Evolutionary conservation across 2,888 invertebrate genomes (phyloP).

Genomic region (Polydesmus complanatus): DNA sequence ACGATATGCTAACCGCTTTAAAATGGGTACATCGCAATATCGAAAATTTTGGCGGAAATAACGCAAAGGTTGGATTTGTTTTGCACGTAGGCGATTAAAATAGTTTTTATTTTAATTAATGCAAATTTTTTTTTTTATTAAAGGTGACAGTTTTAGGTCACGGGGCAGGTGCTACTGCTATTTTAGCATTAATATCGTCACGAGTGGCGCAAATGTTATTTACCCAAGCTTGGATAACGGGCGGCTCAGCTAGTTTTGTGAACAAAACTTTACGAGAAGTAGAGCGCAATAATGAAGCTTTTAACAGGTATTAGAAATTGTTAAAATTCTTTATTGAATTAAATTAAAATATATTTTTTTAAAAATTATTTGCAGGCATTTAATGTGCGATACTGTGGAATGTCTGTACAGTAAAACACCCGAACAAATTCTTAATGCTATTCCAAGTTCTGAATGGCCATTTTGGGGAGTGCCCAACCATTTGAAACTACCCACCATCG

Average conservation of each 20-base stretch:
- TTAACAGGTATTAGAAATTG: slow-evolving; percentile 23
- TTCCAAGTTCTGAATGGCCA: slow-evolving; percentile 21
- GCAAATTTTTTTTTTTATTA: background rate
- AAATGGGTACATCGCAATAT: slow-evolving; percentile 71
- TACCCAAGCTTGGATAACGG: slow-evolving; percentile 53
- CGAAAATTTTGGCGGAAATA: slow-evolving; percentile 68
- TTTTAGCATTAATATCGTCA: slow-evolving; percentile 53
- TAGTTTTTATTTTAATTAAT: too few relatives aligned
- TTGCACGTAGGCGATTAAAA: too few relatives aligned
- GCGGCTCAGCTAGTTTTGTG: slow-evolving; percentile 24
- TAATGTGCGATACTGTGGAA: slow-evolving; percentile 18
- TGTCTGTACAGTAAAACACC: slow-evolving; percentile 23
- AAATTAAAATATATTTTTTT: background rate
- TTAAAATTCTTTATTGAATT: slow-evolving; percentile 7
- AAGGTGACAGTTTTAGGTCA: slow-evolving; percentile 72
- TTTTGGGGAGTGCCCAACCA: slow-evolving; percentile 19
- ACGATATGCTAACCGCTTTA: slow-evolving; percentile 60
- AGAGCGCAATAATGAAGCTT: slow-evolving; percentile 21
- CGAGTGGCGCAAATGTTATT: slow-evolving; percentile 48
- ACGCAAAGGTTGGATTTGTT: slow-evolving; percentile 30
- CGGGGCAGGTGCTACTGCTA: slow-evolving; percentile 68
- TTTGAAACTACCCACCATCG: slow-evolving; percentile 6
- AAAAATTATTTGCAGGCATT: slow-evolving; percentile 1
- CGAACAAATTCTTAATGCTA: slow-evolving; percentile 22
- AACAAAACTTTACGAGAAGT: slow-evolving; percentile 23